phyloP scores from a whole-genome alignment of 2,797 vertebrate genomes.

The Acomys russatus region DNA sequence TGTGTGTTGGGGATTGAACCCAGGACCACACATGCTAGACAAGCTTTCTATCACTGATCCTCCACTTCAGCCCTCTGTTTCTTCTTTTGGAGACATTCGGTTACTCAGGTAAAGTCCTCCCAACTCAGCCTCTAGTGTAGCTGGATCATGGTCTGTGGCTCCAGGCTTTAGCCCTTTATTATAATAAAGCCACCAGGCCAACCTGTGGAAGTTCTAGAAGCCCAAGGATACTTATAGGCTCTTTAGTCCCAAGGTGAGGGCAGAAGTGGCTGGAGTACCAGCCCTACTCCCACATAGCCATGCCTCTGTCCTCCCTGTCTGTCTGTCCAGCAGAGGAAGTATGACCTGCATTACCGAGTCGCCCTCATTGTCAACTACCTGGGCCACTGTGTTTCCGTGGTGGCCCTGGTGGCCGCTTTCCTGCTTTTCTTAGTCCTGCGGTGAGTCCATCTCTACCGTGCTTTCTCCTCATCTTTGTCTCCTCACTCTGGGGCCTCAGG shows the following conservation, averaged over 20 bases:
- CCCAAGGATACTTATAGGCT: neutral
- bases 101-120: neutral
- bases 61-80: neutral
- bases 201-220: neutral
- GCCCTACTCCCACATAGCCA: neutral
- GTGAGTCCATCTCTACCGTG: constrained; percentile 88
- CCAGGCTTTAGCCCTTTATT: neutral
- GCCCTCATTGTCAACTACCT: constrained; percentile 99
- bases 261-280: neutral
- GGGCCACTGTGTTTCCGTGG: constrained; percentile 97
- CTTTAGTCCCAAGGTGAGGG: neutral
- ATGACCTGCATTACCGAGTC: constrained; percentile 96
- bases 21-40: neutral
- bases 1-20: neutral
- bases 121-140: neutral
- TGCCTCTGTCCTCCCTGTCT: constrained; percentile 45
- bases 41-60: neutral
- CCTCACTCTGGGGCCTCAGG: neutral
- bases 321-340: constrained; percentile 93
- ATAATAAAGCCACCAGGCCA: neutral
- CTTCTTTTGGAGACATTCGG: neutral
- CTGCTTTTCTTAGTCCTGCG: constrained; percentile 97
- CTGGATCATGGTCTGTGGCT: neutral
- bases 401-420: constrained; percentile 96
- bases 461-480: neutral